Percentiles rank a stretch among this genome's conserved stretches.
phyloP scores from a whole-genome alignment of 1,140 invertebrate species.

The Muscidifurax raptorellus region DNA sequence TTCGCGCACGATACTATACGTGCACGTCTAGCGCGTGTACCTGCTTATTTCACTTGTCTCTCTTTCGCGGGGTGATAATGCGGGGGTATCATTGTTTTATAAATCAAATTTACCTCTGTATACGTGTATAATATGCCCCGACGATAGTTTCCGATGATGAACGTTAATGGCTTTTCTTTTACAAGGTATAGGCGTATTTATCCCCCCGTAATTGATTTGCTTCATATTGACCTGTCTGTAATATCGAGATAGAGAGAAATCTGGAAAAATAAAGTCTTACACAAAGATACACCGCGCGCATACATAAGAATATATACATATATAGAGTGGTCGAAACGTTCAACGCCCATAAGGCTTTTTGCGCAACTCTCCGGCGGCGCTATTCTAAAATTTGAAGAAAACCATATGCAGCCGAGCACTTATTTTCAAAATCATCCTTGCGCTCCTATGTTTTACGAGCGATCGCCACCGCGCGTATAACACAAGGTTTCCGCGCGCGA shows the following conservation, averaged over 20 bases:
- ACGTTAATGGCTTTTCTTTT: neutral
- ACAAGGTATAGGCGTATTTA: too few relatives aligned
- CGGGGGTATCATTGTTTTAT: neutral
- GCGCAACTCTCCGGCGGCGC: neutral
- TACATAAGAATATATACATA: too few relatives aligned
- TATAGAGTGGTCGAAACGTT: neutral
- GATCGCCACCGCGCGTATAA: slow-evolving; percentile 3
- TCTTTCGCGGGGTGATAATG: neutral
- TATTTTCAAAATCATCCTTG: slow-evolving; percentile 42
- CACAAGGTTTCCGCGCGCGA: slow-evolving; percentile 17
- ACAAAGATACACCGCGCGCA: too few relatives aligned
- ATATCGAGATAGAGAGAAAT: neutral
- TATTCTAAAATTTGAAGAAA: slow-evolving; percentile 37
- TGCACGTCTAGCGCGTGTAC: neutral
- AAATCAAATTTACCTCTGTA: slow-evolving; percentile 22
- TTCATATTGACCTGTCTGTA: too few relatives aligned
- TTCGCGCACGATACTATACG: neutral
- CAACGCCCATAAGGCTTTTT: neutral
- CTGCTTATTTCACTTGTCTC: neutral
- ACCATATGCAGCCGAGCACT: neutral
- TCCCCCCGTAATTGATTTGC: too few relatives aligned
- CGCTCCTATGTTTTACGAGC: slow-evolving; percentile 9
- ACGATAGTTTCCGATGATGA: neutral
- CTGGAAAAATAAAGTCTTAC: too few relatives aligned
- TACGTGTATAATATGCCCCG: too few relatives aligned